Evolutionary conservation across 2,113 vertebrate species (phyloP).

Genomic region (Synodontis membranacea): DNA sequence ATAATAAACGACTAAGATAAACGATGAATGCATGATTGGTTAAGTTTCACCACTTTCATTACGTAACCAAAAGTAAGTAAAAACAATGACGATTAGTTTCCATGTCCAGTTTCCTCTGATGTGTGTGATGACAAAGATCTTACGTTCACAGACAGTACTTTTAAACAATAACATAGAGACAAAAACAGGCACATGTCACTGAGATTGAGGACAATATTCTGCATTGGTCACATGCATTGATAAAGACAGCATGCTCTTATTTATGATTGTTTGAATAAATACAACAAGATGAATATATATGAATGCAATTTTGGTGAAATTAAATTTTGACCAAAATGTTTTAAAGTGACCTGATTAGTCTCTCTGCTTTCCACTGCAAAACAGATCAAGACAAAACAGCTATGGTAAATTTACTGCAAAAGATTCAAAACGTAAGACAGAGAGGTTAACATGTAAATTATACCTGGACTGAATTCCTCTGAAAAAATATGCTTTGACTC

Average conservation of each 20-base stretch:
- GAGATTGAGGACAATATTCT: neutral
- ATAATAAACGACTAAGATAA: constrained; percentile 23
- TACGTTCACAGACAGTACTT: neutral
- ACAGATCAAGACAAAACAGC: constrained; percentile 58
- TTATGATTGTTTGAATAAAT: neutral
- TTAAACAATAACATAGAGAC: neutral
- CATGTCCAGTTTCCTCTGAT: neutral
- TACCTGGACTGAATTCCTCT: constrained; percentile 84
- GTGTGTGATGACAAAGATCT: neutral
- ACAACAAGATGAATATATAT: constrained; percentile 19
- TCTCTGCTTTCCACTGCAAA: constrained; percentile 83
- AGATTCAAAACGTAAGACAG: neutral
- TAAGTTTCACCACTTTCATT: constrained; percentile 68
- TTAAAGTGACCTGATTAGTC: constrained; percentile 84
- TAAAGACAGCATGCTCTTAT: constrained; percentile 1
- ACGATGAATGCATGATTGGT: constrained; percentile 56
- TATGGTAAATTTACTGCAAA: constrained; percentile 12
- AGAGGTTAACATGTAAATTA: neutral
- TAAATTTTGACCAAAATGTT: constrained; percentile 35
- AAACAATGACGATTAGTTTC: neutral
- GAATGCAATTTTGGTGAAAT: constrained; percentile 33
- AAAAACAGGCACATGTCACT: neutral
- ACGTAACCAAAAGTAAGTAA: constrained; percentile 44
- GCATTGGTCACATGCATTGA: neutral
- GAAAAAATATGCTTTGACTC: constrained; percentile 80